Evolutionary conservation across 2,888 invertebrate species (phyloP), one percentile per base, ranked within the genome.

Genomic region (Dryocosmus kuriphilus): DNA sequence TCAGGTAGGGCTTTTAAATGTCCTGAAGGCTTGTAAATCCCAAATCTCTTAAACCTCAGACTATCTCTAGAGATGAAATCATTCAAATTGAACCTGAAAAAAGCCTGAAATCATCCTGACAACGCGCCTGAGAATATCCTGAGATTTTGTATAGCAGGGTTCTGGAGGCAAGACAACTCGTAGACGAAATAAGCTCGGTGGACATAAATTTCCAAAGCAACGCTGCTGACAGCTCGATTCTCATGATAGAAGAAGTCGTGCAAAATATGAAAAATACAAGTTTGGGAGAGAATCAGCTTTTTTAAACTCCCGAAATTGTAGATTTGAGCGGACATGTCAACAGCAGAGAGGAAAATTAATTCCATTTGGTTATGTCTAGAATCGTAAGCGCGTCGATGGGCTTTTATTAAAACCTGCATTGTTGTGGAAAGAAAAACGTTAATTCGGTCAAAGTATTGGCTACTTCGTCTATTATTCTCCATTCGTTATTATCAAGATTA

Each of bases 361-460:
- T 99, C 99, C 97, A 99, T 99, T 93, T 99, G 99, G 92, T 99
- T 99, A 93, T 98, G 98, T 1, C 99, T 94, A 2, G 99, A 93
- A 91, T 99, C 99, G 92, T 99, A 99, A 0, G 99, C 98, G 0
- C 99, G 99, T 91, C 98, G 98, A 91, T 99, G 98, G 0, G 99
- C 98, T 0, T 98, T 98, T 83, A 99, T 99, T 7, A 99, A 92
- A 0, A 99, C 97, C 90, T 97, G 93, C 89, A 98, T 93, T 0
- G 97, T 96, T 80, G 97, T 96, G 76, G 94, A 92, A 98, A 98
- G 55, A 99, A 93, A 0, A 97, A 96, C 0, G 99, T 99, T 76
- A 99, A 92, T 89, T 99, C 98, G 86, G 96, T 97, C 32, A 99
- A 93, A 0, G 98, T 97, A 6, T 96, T 95, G 0, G 98, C 96